A percentile compares a stretch with the other conserved stretches of the same genome.
Evolutionary conservation across 2,797 vertebrate species (phyloP).

Genomic region (Syngnathus acus): DNA sequence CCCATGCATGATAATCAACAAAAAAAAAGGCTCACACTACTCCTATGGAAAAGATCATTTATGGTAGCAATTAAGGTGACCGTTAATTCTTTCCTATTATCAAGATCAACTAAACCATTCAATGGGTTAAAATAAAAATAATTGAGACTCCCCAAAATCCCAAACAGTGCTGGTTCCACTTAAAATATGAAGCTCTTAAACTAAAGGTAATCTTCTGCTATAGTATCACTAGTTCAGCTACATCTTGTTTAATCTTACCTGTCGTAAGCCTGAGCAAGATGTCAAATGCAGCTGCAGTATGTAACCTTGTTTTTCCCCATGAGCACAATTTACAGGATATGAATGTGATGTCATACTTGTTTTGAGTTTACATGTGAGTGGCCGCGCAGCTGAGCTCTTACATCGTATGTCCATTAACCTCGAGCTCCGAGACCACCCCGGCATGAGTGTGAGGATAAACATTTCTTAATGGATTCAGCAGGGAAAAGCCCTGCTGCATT

Average conservation of each 20-base stretch:
- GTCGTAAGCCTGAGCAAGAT: constrained; percentile 7
- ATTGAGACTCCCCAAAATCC: too few species aligned
- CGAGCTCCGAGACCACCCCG: constrained; percentile 40
- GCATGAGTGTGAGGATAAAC: constrained; percentile 60
- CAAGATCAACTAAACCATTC: too few species aligned
- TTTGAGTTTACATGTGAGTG: constrained; percentile 27
- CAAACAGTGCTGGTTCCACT: neutral
- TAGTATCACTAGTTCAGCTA: constrained; percentile 34
- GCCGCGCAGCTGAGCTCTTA: constrained; percentile 35
- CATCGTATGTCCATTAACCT: constrained; percentile 40
- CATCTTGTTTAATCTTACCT: constrained; percentile 26
- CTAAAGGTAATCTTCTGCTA: constrained; percentile 44
- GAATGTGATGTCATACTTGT: constrained; percentile 14
- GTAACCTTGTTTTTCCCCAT: constrained; percentile 4
- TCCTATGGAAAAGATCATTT: too few species aligned
- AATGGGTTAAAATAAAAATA: too few species aligned
- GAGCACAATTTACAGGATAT: neutral
- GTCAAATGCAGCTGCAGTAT: constrained; percentile 5
- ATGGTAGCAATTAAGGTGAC: too few species aligned
- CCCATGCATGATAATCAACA: too few species aligned
- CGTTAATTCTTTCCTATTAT: too few species aligned
- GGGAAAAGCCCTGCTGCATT: constrained; percentile 41
- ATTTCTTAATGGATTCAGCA: constrained; percentile 43
- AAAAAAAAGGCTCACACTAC: too few species aligned
- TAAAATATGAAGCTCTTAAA: neutral